Evolutionary conservation across 2,888 invertebrate genomes (phyloP), one percentile per base, ranked within the genome.

Genomic region (Phragmatobia fuliginosa): DNA sequence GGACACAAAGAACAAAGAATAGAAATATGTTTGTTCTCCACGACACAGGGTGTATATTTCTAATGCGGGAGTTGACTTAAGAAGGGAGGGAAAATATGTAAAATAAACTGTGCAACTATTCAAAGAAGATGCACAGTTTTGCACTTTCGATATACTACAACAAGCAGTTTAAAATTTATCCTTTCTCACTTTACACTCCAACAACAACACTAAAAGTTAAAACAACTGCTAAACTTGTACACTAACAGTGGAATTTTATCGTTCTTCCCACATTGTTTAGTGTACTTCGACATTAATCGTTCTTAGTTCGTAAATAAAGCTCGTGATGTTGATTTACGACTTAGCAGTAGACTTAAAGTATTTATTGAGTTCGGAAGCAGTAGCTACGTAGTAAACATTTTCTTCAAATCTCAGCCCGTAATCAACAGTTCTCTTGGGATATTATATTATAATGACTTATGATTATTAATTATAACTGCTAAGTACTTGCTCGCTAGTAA

Each of bases 221-320:
- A 72, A 71, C 62, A 71, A 79, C 73, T 73, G 70, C 72, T 71
- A 81, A 80, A 81, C 71, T 80, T 77, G 52, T 66, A 67, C 66
- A 78, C 73, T 82, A 78, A 82, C 82, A 78, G 73, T 82, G 73
- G 70, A 80, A 78, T 81, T 81, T 82, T 80, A 81, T 82, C 73
- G 80, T 74, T 80, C 31, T 45, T 33, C 64, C n/a, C 18, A 28
- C 62, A 67, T 71, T 70, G 62, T 70, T 70, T 63, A 62, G 70
- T 52, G 38, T 65, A 56, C 32, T 62, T 62, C 28, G 62, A 59
- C 66, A 45, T 62, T 72, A 68, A 72, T 72, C 68, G 66, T 68
- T 66, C 36, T 65, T 45, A 60, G 63, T 64, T 38, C 45, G 65
- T 68, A 68, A 66, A 72, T 66, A 62, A 66, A 33, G 61, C 52